A percentile compares a stretch with the other conserved stretches of the same genome.
Evolutionary conservation across 2,113 vertebrate species (phyloP).

Genomic region (Microcebus jonahi): DNA sequence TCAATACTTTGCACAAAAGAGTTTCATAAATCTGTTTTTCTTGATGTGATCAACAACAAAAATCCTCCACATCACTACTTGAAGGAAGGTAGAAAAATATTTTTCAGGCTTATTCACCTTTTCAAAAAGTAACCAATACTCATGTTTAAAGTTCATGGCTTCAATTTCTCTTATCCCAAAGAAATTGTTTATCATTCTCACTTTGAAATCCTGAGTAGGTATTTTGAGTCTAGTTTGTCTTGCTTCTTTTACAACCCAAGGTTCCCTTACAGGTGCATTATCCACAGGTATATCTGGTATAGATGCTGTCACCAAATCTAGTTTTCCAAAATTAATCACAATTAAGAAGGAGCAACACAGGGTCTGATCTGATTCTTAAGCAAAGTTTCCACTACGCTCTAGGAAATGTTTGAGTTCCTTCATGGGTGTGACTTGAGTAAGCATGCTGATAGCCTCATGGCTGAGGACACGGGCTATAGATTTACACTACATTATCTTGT

Average conservation of each 20-base stretch:
- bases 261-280: neutral
- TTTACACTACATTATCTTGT: neutral
- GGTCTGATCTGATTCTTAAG: neutral
- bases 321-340: neutral
- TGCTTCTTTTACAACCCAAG: neutral
- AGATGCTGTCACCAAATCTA: neutral
- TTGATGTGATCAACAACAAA: neutral
- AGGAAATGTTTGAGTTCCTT: neutral
- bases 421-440: neutral
- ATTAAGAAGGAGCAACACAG: neutral
- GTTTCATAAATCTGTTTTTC: neutral
- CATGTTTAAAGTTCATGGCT: neutral
- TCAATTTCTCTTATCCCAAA: neutral
- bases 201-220: neutral
- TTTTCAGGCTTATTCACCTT: neutral
- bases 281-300: neutral
- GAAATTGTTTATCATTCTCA: neutral
- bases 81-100: constrained; percentile 11
- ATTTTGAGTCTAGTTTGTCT: neutral
- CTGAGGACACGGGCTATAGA: neutral
- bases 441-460: neutral
- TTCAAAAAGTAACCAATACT: neutral
- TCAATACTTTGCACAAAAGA: neutral
- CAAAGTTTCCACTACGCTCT: neutral
- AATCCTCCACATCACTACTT: neutral